A percentile compares a stretch with the other conserved stretches of the same genome.
phyloP scores from a whole-genome alignment of 2,797 vertebrate genomes.

The Pangasius macronema region DNA sequence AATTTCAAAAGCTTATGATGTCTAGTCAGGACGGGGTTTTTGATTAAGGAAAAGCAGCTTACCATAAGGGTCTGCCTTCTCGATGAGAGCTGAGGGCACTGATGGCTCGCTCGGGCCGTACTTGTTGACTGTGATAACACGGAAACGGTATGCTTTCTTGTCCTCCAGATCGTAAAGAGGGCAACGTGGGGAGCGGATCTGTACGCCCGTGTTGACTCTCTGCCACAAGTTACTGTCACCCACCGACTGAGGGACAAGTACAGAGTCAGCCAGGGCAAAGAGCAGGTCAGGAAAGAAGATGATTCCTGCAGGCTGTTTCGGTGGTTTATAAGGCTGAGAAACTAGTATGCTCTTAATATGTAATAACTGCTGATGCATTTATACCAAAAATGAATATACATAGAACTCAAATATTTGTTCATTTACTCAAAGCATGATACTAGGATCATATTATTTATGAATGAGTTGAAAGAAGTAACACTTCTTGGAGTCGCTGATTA shows the following conservation, averaged over 20 bases:
- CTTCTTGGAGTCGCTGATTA: not conserved
- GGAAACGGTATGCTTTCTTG: slow-evolving; percentile 87
- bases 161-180: slow-evolving; percentile 92
- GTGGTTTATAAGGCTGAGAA: not conserved
- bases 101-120: slow-evolving; percentile 89
- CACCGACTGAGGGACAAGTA: slow-evolving; percentile 68
- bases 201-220: slow-evolving; percentile 84
- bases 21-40: not conserved
- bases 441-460: not conserved
- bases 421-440: not conserved
- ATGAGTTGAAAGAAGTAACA: not conserved
- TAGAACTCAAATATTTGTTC: not conserved
- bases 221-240: slow-evolving; percentile 88
- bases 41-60: slow-evolving; percentile 58
- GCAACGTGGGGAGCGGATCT: slow-evolving; percentile 87
- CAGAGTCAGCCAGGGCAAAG: slow-evolving; percentile 35
- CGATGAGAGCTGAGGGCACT: slow-evolving; percentile 78
- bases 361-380: not conserved
- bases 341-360: not conserved
- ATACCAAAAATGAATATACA: not conserved
- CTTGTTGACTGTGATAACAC: slow-evolving; percentile 85
- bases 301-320: not conserved
- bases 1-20: not conserved
- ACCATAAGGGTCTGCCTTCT: slow-evolving; percentile 86
- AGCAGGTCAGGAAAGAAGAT: slow-evolving; percentile 3